Percentiles rank a stretch among this genome's conserved stretches.
Evolutionary conservation across 2,888 invertebrate genomes (phyloP).

Genomic region (Plebejus argus): DNA sequence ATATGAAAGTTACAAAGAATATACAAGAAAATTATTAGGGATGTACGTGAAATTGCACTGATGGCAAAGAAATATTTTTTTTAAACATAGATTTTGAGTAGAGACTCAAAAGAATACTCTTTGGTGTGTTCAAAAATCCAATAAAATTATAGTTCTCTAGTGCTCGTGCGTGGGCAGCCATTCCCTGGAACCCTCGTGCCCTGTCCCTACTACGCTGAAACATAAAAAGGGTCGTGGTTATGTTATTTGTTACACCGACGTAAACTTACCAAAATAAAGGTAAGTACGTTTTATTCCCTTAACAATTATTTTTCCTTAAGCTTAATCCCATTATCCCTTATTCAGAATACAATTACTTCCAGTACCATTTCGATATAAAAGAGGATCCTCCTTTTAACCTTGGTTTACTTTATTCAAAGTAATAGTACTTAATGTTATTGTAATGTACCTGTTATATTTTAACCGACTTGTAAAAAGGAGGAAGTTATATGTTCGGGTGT

Average conservation of each 20-base stretch:
- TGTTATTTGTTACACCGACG: constrained; percentile 22
- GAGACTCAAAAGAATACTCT: neutral
- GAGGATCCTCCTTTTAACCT: constrained; percentile 18
- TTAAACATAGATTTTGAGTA: neutral
- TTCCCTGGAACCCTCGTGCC: neutral
- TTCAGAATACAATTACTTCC: constrained; percentile 27
- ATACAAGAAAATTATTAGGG: too few species aligned
- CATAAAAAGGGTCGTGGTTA: constrained; percentile 12
- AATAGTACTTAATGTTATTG: neutral
- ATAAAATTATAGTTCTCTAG: constrained; percentile 10
- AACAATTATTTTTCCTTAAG: constrained; percentile 30
- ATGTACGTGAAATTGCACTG: too few species aligned
- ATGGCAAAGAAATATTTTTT: too few species aligned
- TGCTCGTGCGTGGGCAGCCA: neutral
- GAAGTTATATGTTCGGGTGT: too few species aligned
- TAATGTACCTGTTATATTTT: neutral
- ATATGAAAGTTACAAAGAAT: too few species aligned
- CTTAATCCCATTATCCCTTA: constrained; percentile 30
- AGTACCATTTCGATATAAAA: constrained; percentile 10
- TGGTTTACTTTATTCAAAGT: constrained; percentile 2
- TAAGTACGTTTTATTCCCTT: constrained; percentile 28
- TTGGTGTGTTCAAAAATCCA: neutral
- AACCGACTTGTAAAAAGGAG: too few species aligned
- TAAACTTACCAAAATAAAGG: constrained; percentile 22
- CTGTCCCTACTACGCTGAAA: neutral